Evolutionary conservation across 2,888 invertebrate species (phyloP).

Genomic region (Papilio protenor): DNA sequence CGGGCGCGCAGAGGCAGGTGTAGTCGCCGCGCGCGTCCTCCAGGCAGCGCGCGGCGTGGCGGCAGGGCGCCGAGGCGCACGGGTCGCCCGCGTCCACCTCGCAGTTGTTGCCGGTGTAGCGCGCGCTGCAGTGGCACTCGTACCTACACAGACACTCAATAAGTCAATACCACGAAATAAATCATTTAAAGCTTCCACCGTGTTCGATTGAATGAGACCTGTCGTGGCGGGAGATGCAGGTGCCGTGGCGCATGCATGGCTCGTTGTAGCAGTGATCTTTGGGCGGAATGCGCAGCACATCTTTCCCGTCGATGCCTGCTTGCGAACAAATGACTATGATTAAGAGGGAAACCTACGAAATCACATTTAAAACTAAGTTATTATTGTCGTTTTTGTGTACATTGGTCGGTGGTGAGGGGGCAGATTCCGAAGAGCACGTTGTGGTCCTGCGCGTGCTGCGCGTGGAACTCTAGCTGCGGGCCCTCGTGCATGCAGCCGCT

Average conservation of each 20-base stretch:
- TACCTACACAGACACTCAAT: slow-evolving; percentile 75
- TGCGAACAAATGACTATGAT: slow-evolving; percentile 15
- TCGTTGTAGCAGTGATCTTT: slow-evolving; percentile 90
- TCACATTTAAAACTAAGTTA: not conserved
- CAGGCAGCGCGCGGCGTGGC: slow-evolving; percentile 88
- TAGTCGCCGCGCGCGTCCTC: slow-evolving; percentile 88
- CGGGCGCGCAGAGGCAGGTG: slow-evolving; percentile 87
- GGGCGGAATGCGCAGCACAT: slow-evolving; percentile 82
- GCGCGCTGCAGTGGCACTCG: slow-evolving; percentile 92
- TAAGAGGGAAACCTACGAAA: not conserved
- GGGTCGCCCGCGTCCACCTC: slow-evolving; percentile 91
- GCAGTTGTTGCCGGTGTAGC: slow-evolving; percentile 95
- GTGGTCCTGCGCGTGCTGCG: slow-evolving; percentile 84
- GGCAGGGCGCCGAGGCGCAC: slow-evolving; percentile 88
- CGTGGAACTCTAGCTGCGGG: slow-evolving; percentile 92
- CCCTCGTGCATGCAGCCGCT: slow-evolving; percentile 94
- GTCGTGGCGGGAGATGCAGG: slow-evolving; percentile 90
- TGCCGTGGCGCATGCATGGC: slow-evolving; percentile 93
- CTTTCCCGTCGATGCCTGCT: slow-evolving; percentile 79
- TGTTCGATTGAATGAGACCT: slow-evolving; percentile 59
- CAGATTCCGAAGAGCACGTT: slow-evolving; percentile 91
- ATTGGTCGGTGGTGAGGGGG: slow-evolving; percentile 89
- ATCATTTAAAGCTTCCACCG: not conserved
- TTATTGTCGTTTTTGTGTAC: slow-evolving; percentile 67
- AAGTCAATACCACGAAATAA: not conserved